These are phyloP conservation scores for Diarsia brunnea DNA, from an alignment of 2,888 invertebrate species.

Conservation along the genomic window DNA sequence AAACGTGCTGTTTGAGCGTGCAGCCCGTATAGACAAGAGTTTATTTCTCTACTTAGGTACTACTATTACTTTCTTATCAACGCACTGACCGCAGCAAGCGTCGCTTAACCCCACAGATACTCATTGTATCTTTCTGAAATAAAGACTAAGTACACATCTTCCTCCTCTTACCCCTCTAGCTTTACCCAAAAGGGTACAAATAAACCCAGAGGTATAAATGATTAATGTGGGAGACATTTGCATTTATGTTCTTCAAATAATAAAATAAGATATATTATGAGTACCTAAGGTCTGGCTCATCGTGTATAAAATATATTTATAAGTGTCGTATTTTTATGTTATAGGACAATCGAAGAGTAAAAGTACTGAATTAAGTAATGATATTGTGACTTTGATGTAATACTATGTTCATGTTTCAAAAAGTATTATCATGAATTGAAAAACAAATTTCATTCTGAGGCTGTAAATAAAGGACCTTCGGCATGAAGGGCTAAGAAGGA, in stretches of 20 bases:
- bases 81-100: background rate
- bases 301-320: conserved; percentile 23
- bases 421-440: too few relatives aligned
- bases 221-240: conserved; percentile 12
- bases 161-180: background rate
- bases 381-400: too few relatives aligned
- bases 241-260: conserved; percentile 14
- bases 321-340: conserved; percentile 19
- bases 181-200: background rate
- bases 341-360: conserved; percentile 6
- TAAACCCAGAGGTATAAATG: conserved; percentile 10
- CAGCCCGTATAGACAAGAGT: too few relatives aligned
- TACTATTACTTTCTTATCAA: background rate
- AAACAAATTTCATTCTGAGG: too few relatives aligned
- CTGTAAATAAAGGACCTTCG: too few relatives aligned
- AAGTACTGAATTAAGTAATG: background rate
- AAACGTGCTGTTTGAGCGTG: too few relatives aligned
- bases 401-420: too few relatives aligned
- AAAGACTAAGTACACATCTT: background rate
- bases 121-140: background rate
- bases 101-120: background rate
- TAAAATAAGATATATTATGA: conserved; percentile 21
- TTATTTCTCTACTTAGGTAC: too few relatives aligned
- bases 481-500: too few relatives aligned
- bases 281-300: background rate